Conservation (phyloP, 2,797 vertebrate genomes). For the Siniperca undulata region DNA sequence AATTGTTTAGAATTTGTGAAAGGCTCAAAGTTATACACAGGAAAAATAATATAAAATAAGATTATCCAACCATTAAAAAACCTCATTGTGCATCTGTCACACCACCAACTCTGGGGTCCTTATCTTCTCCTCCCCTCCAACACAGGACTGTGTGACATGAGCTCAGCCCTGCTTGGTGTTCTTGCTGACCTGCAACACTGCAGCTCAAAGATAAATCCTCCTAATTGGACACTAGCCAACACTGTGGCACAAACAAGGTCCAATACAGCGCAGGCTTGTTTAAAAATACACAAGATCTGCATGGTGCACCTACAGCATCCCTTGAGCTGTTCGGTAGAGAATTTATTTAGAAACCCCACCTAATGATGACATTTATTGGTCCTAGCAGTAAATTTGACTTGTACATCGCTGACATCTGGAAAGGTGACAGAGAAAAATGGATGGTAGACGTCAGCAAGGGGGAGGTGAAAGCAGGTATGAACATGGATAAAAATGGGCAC, state of each 20-base stretch:
- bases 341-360: constrained; percentile 16
- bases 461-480: not conserved
- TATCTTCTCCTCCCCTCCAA: constrained; percentile 28
- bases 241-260: constrained; percentile 20
- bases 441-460: not conserved
- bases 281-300: constrained; percentile 40
- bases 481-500: not conserved
- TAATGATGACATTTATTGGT: constrained; percentile 56
- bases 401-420: constrained; percentile 9
- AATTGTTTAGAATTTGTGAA: constrained; percentile 23
- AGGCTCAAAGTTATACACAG: constrained; percentile 19
- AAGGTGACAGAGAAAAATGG: not conserved
- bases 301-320: not conserved
- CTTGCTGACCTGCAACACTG: constrained; percentile 57
- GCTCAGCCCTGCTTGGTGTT: constrained; percentile 44
- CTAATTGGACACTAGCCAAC: constrained; percentile 62
- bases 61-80: constrained; percentile 26
- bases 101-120: constrained; percentile 13
- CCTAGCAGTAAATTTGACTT: constrained; percentile 42
- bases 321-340: not conserved
- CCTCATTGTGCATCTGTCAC: constrained; percentile 27
- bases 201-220: constrained; percentile 60
- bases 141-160: constrained; percentile 36
- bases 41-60: constrained; percentile 15
- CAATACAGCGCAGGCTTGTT: constrained; percentile 20